Percentiles rank a stretch among this genome's conserved stretches.
These are phyloP conservation scores for Petrocephalus schoutedeni DNA, from an alignment of 2,797 vertebrate genomes.

Conservation along the genomic window DNA sequence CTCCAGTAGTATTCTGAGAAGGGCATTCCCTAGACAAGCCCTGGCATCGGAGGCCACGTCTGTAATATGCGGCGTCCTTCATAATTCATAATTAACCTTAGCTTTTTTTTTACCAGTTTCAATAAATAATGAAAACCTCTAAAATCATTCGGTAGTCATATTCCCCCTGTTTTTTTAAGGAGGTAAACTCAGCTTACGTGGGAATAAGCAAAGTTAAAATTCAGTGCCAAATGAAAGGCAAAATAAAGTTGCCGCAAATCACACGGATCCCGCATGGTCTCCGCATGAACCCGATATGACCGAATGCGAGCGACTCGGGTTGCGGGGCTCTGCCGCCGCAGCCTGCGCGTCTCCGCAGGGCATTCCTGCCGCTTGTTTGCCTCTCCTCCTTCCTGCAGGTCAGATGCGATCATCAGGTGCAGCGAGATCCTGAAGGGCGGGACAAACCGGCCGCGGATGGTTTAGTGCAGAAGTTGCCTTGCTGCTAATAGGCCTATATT, in stretches of 20 bases:
- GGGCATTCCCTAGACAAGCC: neutral
- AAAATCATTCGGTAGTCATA: neutral
- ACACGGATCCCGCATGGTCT: neutral
- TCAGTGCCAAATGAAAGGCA: neutral
- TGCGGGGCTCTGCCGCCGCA: neutral
- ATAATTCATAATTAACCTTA: neutral
- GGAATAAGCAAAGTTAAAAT: neutral
- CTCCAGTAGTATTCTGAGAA: neutral
- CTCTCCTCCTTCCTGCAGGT: neutral
- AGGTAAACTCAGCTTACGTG: neutral
- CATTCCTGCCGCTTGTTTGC: neutral
- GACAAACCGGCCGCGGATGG: neutral
- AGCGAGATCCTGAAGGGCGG: conserved; percentile 14
- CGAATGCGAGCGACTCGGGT: neutral
- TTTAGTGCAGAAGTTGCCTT: conserved; percentile 39
- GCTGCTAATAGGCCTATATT: conserved; percentile 48
- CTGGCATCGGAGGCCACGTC: neutral
- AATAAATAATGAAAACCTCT: neutral
- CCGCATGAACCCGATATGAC: neutral
- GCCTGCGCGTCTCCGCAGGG: neutral
- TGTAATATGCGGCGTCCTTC: neutral
- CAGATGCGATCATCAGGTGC: conserved; percentile 1
- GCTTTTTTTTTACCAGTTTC: neutral
- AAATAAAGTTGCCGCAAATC: neutral
- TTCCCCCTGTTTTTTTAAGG: neutral